These are phyloP conservation scores for Phycodurus eques DNA, from an alignment of 2,113 vertebrate genomes.

Conservation along the genomic window DNA sequence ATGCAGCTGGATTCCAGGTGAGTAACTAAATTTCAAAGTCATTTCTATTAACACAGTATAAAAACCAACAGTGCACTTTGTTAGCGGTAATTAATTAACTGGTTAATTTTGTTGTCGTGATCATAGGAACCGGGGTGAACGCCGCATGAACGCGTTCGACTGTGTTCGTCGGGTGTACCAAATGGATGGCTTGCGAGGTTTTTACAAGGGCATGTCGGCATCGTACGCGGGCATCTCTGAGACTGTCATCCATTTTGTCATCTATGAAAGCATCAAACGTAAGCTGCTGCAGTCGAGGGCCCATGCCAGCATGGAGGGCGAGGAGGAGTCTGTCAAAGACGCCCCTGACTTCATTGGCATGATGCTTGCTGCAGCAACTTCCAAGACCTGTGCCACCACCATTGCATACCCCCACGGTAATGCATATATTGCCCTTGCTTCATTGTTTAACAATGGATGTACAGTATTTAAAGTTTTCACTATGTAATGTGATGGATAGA, in stretches of 20 bases:
- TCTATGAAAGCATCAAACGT: constrained; percentile 98
- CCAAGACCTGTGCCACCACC: constrained; percentile 94
- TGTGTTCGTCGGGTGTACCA: constrained; percentile 91
- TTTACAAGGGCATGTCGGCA: constrained; percentile 97
- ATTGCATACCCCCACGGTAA: constrained; percentile 96
- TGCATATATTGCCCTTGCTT: constrained; percentile 3
- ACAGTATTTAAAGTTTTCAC: too few species aligned
- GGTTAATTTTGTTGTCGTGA: background rate
- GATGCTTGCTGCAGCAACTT: constrained; percentile 97
- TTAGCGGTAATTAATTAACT: background rate
- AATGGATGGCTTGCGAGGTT: constrained; percentile 87
- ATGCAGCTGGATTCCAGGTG: constrained; percentile 97
- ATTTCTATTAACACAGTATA: too few species aligned
- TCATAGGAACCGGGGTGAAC: constrained; percentile 87
- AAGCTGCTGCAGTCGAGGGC: constrained; percentile 83
- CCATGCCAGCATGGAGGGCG: constrained; percentile 79
- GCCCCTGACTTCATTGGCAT: constrained; percentile 94
- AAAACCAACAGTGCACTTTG: too few species aligned
- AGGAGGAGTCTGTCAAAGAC: constrained; percentile 85
- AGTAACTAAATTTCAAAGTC: constrained; percentile 4
- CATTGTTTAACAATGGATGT: background rate
- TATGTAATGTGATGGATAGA: too few species aligned
- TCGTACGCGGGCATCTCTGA: constrained; percentile 98
- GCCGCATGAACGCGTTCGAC: constrained; percentile 88
- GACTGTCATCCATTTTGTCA: constrained; percentile 98